Evolutionary conservation across 2,888 invertebrate genomes (phyloP), one percentile per base, ranked within the genome.

Genomic region (Anorthoa munda): DNA sequence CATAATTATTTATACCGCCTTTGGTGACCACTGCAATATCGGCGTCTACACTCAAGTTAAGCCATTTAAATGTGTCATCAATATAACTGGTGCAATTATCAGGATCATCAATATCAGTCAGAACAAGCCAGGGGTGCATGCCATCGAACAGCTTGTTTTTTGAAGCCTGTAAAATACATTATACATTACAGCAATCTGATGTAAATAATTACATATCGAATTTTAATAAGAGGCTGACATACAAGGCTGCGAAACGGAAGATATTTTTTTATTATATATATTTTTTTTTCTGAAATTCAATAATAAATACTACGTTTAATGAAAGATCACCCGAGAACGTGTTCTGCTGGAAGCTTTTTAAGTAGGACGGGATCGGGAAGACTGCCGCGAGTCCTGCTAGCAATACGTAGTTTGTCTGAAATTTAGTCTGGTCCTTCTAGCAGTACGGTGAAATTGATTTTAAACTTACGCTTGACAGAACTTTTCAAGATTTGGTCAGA

Each of bases 1-100:
- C 31, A 15, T 17, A 18, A 39, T 2, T 9, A 31, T 50, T 17
- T 4, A 74, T 87, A 94, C 94, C 93, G 53, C 82, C 63, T 65
- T 77, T 50, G 12, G 72, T 71, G 17, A 89, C 91, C 0, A 93
- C 83, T 9, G 83, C 89, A 7, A 95, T 64, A 66, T 95, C 95
- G 13, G 94, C 89, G 64, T 95, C 89, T 1, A 95, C 82, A 58
- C 95, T 95, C n/a, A 95, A 82, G 70, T 95, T 93, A 12, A 94
- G 87, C 4, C 75, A 45, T 60, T 75, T 77, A 75, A 94, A 92
- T 9, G 45, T 79, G 0, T 89, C 76, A 18, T 90, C 78, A 5
- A 90, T 83, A 51, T 81, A 84, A 17, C 66, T 50, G 1, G 73
- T 66, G 2, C 63, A 71, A 15, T 70, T 67, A 3, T 75, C 81